Base-by-base conservation (phyloP, 2,797 vertebrate species). In the Pipistrellus pygmaeus region DNA sequence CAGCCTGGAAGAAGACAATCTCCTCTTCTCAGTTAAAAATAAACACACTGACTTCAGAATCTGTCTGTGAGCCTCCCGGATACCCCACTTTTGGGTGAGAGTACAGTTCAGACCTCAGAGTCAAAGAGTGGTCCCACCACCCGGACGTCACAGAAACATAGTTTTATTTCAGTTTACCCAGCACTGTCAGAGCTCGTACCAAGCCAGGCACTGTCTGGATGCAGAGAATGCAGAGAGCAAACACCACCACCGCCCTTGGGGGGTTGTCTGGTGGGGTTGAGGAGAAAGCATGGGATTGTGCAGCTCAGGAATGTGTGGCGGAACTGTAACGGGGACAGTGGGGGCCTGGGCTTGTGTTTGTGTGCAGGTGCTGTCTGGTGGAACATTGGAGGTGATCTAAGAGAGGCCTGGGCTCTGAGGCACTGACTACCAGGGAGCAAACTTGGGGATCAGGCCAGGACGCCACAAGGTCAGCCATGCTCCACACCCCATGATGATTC, bases 1-100 rank as follows among this genome's bases (percentile, higher is more conserved):
- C 94, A 94, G 80, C 23, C 30, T 85, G 64, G 72, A 90, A 94
- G 94, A 84, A 95, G 81, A 66, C 8, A 23, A 80, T 32, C 60
- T n/a, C 76, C 21, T 51, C 69, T 48, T 30, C 77, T 73, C 53
- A n/a, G 30, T 89, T 72, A 91, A 84, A 94, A 94, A n/a, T 69
- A 69, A 68, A 62, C n/a, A 46, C 35, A 30, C 9, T 27, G 41
- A 88, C 48, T 17, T 48, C 4, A 76, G 68, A 55, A 48, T 72
- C 88, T 85, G 27, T 15, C n/a, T 44, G 76, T 23, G 23, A 21
- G 57, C 7, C 11, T 92, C 48, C 55, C n/a, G 90, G 72, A 30
- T 0, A 20, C 5, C 32, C 23, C 21, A 44, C 46, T 21, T 30
- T 81, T 48, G 25, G 15, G 53, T 53, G 44, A 64, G 62, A 27